Evolutionary conservation across 1,140 invertebrate species (phyloP), one percentile per base, ranked within the genome.

Genomic region (Pogonognathellus flavescens): DNA sequence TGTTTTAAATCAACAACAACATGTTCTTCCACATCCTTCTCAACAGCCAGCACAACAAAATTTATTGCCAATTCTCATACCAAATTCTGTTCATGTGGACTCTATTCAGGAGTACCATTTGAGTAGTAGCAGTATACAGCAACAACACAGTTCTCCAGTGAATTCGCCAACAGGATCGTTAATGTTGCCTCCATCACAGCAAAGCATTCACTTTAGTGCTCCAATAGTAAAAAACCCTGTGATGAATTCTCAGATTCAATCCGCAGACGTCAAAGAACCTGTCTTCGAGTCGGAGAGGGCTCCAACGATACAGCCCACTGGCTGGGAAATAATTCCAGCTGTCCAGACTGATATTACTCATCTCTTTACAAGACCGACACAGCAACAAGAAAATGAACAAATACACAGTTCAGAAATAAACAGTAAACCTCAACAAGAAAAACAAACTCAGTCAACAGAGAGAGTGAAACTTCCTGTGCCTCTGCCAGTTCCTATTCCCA

Each of bases 331-430:
- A 11, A 80, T 87, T 80, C 88, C 88, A 0, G 87, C 88, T 7
- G 85, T 83, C 1, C 88, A 89, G 52, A 86, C 85, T 22, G 88
- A 89, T 41, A 86, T 89, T 25, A 89, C 86, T 25, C 86, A 89
- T 85, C 72, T 89, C 0, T 89, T 89, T 53, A 80, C 62, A 49
- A 86, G 80, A 60, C 52, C 49, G 22, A 52, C 80, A 50, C 72
- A 83, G 20, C 31, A 10, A 7, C 70, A 13, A 53, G 50, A 86
- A 66, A 84, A 85, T 52, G 53, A 16, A 9, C 41, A 66, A 53
- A 13, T 4, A n/a, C 13, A 14, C 11, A 31, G 81, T 10, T 25
- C 82, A 10, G 62, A 70, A n/a, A 18, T 3, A 6, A 76, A 18
- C 41, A 76, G 10, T 13, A 57, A 57, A 18, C 52, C 50, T 22